phyloP scores from a whole-genome alignment of 2,113 vertebrate species.

The Cathartes aura region DNA sequence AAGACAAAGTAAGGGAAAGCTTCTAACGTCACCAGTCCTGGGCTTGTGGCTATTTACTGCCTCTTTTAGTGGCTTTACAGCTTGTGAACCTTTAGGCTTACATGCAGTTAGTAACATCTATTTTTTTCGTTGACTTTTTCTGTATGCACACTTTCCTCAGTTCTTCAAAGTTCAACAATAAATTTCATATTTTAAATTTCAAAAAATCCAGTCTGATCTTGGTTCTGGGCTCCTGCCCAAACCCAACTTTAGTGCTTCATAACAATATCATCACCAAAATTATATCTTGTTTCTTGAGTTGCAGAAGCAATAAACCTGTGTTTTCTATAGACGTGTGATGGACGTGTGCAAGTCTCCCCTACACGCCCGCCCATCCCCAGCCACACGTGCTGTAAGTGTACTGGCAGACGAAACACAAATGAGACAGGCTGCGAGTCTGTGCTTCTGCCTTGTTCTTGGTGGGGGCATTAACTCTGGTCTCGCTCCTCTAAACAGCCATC shows the following conservation, averaged over 20 bases:
- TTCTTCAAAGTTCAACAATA: neutral
- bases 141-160: neutral
- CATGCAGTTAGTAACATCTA: neutral
- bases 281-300: neutral
- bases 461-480: neutral
- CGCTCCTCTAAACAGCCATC: neutral
- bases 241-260: neutral
- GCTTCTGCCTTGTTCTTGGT: neutral
- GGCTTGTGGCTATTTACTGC: neutral
- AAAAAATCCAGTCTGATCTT: neutral
- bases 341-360: neutral
- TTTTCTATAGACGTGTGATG: neutral
- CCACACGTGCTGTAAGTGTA: neutral
- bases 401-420: neutral
- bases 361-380: rapidly evolving
- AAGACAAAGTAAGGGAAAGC: neutral
- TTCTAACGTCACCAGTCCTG: neutral
- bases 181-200: neutral
- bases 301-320: neutral
- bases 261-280: neutral
- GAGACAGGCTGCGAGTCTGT: neutral
- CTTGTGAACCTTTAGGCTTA: neutral
- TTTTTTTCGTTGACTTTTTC: neutral
- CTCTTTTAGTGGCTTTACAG: neutral
- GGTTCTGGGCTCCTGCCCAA: neutral